These are phyloP conservation scores for Hydrocynus forskahlii DNA, from an alignment of 2,797 vertebrate genomes.

Conservation along the genomic window DNA sequence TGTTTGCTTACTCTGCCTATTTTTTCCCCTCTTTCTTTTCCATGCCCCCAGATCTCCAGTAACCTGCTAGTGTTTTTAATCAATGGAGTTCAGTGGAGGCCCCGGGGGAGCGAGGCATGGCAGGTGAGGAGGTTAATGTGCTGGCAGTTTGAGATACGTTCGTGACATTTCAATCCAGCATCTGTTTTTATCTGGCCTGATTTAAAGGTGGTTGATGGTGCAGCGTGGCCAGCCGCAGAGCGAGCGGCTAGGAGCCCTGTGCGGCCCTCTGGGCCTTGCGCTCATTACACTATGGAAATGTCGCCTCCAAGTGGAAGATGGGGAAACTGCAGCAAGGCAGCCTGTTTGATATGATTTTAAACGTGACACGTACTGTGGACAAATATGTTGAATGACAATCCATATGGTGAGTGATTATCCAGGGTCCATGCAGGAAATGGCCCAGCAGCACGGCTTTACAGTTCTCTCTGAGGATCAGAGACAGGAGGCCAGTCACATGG, in stretches of 20 bases:
- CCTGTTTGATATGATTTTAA: constrained; percentile 13
- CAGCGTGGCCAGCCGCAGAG: constrained; percentile 30
- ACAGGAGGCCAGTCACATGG: background rate
- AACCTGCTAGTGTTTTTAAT: constrained; percentile 73
- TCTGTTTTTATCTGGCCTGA: constrained; percentile 81
- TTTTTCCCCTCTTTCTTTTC: constrained; percentile 16
- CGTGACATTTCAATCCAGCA: constrained; percentile 82
- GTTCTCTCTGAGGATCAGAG: constrained; percentile 16
- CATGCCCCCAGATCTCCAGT: constrained; percentile 33
- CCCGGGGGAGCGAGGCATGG: constrained; percentile 67
- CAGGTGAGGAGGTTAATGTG: constrained; percentile 82
- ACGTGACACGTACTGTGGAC: background rate
- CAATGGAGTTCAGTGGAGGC: constrained; percentile 69
- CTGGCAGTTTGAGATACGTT: constrained; percentile 84
- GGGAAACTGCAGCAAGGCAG: constrained; percentile 51
- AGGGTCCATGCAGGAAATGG: background rate
- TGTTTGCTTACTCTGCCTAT: constrained; percentile 53
- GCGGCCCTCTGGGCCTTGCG: constrained; percentile 7
- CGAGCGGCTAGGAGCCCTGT: constrained; percentile 31
- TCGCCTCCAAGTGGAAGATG: constrained; percentile 77
- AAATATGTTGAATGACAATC: background rate
- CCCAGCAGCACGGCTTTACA: background rate
- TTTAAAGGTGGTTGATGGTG: constrained; percentile 71
- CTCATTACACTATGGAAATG: constrained; percentile 64
- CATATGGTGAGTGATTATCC: background rate